Conservation (phyloP, 2,888 invertebrate species). For the Clivina fossor region DNA sequence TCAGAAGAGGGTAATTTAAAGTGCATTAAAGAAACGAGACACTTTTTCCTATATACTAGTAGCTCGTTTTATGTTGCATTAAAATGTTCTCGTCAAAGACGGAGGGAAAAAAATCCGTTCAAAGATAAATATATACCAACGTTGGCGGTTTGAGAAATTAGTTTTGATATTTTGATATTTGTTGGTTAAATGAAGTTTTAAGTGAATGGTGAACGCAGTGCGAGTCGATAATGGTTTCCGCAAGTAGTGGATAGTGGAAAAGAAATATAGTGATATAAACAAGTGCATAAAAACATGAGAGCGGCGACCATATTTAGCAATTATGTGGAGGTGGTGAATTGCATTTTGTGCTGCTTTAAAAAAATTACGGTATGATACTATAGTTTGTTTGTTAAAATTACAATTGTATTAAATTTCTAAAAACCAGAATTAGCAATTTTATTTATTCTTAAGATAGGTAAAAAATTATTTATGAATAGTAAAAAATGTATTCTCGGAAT, state of each 20-base stretch:
- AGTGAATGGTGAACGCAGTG: too few relatives aligned
- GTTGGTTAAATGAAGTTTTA: background rate
- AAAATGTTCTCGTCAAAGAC: too few relatives aligned
- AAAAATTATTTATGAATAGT: too few relatives aligned
- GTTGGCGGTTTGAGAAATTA: constrained; percentile 21
- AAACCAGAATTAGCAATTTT: too few relatives aligned
- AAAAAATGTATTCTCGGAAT: too few relatives aligned
- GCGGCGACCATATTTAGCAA: constrained; percentile 16
- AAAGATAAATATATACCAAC: constrained; percentile 5
- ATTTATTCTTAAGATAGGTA: too few relatives aligned
- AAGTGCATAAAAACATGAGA: too few relatives aligned
- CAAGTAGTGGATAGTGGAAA: constrained; percentile 2
- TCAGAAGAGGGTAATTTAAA: constrained; percentile 17
- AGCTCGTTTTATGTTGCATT: too few relatives aligned
- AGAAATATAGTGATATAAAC: constrained; percentile 3
- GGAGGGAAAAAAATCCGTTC: constrained; percentile 7
- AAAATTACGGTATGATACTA: too few relatives aligned
- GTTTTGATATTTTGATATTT: constrained; percentile 10
- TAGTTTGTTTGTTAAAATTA: too few relatives aligned
- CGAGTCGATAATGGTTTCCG: constrained; percentile 4
- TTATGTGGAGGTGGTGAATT: constrained; percentile 16
- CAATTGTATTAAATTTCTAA: too few relatives aligned
- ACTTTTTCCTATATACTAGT: constrained; percentile 4
- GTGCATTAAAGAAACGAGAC: constrained; percentile 3
- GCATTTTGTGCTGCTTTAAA: too few relatives aligned